Percentiles rank a stretch among this genome's conserved stretches.
Evolutionary conservation across 2,797 vertebrate genomes (phyloP).

Genomic region (Clarias laeviceps): DNA sequence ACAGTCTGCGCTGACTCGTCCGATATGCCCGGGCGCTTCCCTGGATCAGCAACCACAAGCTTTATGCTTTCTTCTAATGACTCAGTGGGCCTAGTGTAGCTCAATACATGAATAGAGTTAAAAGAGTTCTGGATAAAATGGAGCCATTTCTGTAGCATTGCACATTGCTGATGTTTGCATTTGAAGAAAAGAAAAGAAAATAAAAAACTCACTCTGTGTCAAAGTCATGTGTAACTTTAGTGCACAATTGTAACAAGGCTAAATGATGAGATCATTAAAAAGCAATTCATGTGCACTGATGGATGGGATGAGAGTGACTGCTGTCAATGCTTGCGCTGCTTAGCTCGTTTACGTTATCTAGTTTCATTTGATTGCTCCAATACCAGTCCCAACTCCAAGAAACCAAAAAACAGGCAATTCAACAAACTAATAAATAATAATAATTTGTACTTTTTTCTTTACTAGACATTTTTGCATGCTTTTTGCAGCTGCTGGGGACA

Average conservation of each 20-base stretch:
- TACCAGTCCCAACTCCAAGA: neutral
- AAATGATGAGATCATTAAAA: constrained; percentile 31
- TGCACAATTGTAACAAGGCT: neutral
- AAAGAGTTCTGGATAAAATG: neutral
- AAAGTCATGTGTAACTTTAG: neutral
- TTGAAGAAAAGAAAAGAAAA: too few species aligned
- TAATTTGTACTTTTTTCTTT: too few species aligned
- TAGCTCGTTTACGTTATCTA: neutral
- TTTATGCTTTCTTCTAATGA: constrained; percentile 12
- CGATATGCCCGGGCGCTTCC: constrained; percentile 13
- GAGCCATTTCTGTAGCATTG: neutral
- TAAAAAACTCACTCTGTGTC: neutral
- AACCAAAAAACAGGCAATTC: neutral
- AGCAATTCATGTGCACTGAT: constrained; percentile 14
- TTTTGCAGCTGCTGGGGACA: too few species aligned
- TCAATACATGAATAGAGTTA: neutral
- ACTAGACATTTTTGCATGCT: too few species aligned
- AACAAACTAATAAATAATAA: neutral
- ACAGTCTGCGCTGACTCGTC: constrained; percentile 49
- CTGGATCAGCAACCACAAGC: constrained; percentile 16
- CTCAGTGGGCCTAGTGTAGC: neutral
- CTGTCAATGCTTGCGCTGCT: neutral
- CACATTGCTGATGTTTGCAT: neutral
- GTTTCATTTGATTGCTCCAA: neutral
- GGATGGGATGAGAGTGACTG: constrained; percentile 5